Base-by-base conservation (phyloP, 2,113 vertebrate species). In the Tachuris rubrigastra region DNA sequence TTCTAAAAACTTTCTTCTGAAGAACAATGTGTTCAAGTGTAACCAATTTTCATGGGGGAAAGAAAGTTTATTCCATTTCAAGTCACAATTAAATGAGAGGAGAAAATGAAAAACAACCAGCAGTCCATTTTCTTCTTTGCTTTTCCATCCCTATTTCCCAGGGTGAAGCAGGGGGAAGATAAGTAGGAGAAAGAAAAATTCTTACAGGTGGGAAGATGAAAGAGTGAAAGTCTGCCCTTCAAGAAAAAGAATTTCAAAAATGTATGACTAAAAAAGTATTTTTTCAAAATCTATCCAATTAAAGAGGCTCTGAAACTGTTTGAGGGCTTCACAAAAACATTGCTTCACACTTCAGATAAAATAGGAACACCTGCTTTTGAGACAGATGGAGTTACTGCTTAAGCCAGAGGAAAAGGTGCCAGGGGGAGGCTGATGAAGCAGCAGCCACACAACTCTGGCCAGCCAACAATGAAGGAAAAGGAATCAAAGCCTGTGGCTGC, bases 401-500 rank as follows among this genome's bases (percentile, higher is more conserved):
- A 6, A 56, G 30, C 9, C 25, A 69, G 79, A 52, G 65, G 35
- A 30, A 41, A 67, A 47, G 30, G 56, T 3, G 1, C 9, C 47
- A 23, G 28, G 27, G 42, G 31, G n/a, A 52, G 44, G 87, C 47
- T 23, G 62, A 62, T 8, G 25, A 13, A 53, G 47, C 0, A 6
- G 71, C 12, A 79, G 12, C 37, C 66, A 44, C 72, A 2, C 0
- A 17, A 10, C 16, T 53, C 44, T 21, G 63, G 50, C 14, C 50
- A 80, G 24, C 14, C 55, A 33, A 0, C 55, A 66, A 0, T 0
- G 27, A 31, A 71, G 63, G 24, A 19, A 56, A 11, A 33, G 47
- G 63, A 47, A 33, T 13, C n/a, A 74, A 24, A 72, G 2, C 3
- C 47, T 17, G 47, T 3, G 41, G 35, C 55, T 84, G 85, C 49